phyloP scores from a whole-genome alignment of 2,888 invertebrate genomes.

The Eupithecia dodoneata region DNA sequence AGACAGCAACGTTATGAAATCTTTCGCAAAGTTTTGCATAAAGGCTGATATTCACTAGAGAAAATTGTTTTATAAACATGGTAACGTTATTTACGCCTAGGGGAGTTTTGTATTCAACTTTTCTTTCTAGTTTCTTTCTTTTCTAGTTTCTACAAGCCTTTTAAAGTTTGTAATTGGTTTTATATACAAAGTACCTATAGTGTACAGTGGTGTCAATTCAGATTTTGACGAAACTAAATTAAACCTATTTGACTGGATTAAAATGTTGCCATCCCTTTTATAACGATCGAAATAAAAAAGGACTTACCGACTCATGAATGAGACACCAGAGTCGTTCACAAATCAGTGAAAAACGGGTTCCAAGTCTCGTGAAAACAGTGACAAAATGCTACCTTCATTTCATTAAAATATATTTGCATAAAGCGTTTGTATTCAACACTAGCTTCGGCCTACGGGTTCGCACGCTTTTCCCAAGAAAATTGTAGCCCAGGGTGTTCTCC shows the following conservation, averaged over 20 bases:
- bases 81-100: neutral
- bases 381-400: neutral
- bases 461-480: too few species aligned
- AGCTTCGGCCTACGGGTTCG: too few species aligned
- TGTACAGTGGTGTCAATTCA: too few species aligned
- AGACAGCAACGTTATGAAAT: neutral
- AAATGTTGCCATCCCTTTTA: too few species aligned
- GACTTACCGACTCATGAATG: too few species aligned
- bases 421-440: too few species aligned
- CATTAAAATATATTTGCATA: too few species aligned
- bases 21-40: conserved; percentile 9
- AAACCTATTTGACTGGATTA: too few species aligned
- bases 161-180: neutral
- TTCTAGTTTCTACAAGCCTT: neutral
- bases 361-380: neutral
- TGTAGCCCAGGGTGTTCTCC: too few species aligned
- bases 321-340: too few species aligned
- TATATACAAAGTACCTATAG: neutral
- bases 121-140: neutral
- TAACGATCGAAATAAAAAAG: too few species aligned
- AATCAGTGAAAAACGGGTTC: neutral
- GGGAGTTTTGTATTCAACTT: neutral
- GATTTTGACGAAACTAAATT: too few species aligned
- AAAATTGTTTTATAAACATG: neutral
- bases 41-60: neutral